phyloP scores from a whole-genome alignment of 2,797 vertebrate species.

The Sebastes ruberrimus region DNA sequence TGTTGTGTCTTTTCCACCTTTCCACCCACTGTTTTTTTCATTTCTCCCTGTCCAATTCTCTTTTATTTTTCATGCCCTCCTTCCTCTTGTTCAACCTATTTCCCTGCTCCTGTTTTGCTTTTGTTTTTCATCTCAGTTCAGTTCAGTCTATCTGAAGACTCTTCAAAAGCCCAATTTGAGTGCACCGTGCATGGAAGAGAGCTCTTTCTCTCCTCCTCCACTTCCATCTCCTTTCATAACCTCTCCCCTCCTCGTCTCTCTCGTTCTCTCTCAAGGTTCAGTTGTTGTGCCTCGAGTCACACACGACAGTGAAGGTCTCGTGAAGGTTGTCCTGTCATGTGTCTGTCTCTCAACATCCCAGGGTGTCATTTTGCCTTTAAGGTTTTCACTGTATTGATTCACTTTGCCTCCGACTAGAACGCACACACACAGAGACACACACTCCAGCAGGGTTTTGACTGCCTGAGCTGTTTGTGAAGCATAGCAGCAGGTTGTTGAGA shows the following conservation, averaged over 20 bases:
- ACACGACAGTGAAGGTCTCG: slow-evolving; percentile 23
- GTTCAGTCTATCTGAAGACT: slow-evolving; percentile 11
- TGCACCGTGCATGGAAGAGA: neutral
- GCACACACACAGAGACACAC: neutral
- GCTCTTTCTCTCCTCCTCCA: neutral
- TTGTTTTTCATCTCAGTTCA: slow-evolving; percentile 35
- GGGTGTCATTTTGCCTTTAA: slow-evolving; percentile 11
- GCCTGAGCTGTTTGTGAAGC: slow-evolving; percentile 47
- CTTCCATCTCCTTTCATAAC: slow-evolving; percentile 15
- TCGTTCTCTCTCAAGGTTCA: neutral
- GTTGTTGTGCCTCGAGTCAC: slow-evolving; percentile 4
- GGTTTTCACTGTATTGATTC: slow-evolving; percentile 25
- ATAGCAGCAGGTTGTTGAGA: slow-evolving; percentile 61
- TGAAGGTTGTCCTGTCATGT: slow-evolving; percentile 39
- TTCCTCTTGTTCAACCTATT: neutral
- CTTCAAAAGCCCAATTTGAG: slow-evolving; percentile 27
- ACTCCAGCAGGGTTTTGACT: slow-evolving; percentile 33
- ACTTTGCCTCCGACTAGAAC: slow-evolving; percentile 1
- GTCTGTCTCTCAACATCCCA: slow-evolving; percentile 20
- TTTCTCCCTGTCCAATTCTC: neutral
- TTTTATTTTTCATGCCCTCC: neutral
- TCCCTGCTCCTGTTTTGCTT: slow-evolving; percentile 12
- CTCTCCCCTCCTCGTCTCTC: neutral
- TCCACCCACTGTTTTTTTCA: neutral
- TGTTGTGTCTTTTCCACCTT: neutral